These are phyloP conservation scores for Oscheius sp. DNA, from an alignment of 2,888 invertebrate genomes.

Conservation along the genomic window DNA sequence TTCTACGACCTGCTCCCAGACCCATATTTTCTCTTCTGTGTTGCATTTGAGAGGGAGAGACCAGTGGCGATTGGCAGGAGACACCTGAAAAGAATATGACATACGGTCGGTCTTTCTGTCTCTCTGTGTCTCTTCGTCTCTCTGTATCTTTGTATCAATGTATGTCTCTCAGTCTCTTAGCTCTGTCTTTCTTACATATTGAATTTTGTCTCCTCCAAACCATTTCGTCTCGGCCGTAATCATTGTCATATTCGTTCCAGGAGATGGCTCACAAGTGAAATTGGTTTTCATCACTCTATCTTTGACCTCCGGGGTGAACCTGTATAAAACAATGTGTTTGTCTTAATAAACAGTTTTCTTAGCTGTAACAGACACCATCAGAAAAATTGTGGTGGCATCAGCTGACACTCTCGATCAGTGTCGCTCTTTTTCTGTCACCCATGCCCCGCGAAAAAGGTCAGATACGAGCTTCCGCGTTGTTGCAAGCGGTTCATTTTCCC, in stretches of 20 bases:
- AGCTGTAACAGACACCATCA: no score
- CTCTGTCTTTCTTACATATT: constrained; percentile 23
- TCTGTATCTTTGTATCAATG: background rate
- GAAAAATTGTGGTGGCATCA: no score
- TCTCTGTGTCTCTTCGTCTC: background rate
- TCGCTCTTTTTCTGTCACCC: no score
- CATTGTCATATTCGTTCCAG: constrained; percentile 7
- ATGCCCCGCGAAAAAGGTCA: no score
- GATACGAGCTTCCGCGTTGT: no score
- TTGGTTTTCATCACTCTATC: background rate
- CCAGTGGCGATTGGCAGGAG: constrained; percentile 16
- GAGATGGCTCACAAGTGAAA: constrained; percentile 20
- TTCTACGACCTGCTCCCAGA: constrained; percentile 10
- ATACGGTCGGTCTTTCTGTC: background rate
- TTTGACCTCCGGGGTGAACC: constrained; percentile 8
- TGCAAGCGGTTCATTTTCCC: no score
- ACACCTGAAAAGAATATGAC: background rate
- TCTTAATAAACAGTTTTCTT: no score
- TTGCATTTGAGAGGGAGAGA: constrained; percentile 8
- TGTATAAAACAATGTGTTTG: background rate
- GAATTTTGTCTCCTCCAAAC: constrained; percentile 18
- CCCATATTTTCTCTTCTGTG: background rate
- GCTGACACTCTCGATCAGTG: no score
- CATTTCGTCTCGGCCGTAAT: background rate
- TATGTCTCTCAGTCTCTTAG: background rate